These are phyloP conservation scores for Morpho helenor DNA, from an alignment of 2,888 invertebrate genomes.

Conservation along the genomic window DNA sequence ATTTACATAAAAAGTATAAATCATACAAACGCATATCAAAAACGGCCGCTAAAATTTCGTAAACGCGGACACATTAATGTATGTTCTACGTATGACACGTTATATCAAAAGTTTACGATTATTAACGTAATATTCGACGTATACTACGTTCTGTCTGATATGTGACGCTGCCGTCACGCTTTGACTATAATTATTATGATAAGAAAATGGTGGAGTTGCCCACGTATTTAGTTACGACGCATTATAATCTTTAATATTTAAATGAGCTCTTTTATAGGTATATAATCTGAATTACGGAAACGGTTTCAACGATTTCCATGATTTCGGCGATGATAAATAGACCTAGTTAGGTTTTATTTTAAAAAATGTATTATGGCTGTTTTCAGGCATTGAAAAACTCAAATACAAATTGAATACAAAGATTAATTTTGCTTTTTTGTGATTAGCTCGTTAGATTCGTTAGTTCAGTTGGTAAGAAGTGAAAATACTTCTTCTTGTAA, in stretches of 20 bases:
- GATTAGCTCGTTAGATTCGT: not conserved
- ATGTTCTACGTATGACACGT: slow-evolving; percentile 17
- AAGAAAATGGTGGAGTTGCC: slow-evolving; percentile 14
- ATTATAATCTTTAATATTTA: slow-evolving; percentile 3
- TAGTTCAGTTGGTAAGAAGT: no score
- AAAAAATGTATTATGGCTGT: no score
- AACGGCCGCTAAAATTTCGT: slow-evolving; percentile 24
- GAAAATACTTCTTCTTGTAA: no score
- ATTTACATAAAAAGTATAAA: slow-evolving; percentile 8
- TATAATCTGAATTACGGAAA: no score
- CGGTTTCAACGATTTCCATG: no score
- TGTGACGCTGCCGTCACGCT: slow-evolving; percentile 17
- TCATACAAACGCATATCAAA: slow-evolving; percentile 8
- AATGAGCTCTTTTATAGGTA: no score
- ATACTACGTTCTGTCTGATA: slow-evolving; percentile 23
- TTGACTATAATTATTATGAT: slow-evolving; percentile 22
- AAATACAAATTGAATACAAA: no score
- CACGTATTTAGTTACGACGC: slow-evolving; percentile 12
- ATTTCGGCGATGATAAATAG: no score
- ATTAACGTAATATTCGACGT: slow-evolving; percentile 24
- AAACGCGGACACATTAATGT: slow-evolving; percentile 23
- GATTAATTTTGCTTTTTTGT: not conserved
- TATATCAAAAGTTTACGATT: slow-evolving; percentile 30
- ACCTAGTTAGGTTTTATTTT: no score
- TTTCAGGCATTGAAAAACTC: no score